These are phyloP conservation scores for Hypercompe scribonia DNA, from an alignment of 2,888 invertebrate genomes.

Conservation along the genomic window DNA sequence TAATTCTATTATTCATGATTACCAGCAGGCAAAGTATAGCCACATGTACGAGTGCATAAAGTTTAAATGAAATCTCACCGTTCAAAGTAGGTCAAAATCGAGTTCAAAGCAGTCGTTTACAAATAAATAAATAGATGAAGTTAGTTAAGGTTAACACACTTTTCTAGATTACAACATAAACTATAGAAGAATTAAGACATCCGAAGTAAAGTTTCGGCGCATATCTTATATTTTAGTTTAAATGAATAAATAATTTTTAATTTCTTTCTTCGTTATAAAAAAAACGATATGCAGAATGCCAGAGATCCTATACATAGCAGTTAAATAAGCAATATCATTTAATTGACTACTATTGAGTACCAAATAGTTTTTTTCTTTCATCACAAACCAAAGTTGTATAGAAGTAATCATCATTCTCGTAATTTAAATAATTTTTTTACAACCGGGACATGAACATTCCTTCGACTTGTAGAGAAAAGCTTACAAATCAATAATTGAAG, in stretches of 20 bases:
- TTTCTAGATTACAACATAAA: too few species aligned
- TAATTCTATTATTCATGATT: too few species aligned
- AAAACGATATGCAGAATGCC: background rate
- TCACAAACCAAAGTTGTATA: conserved; percentile 10
- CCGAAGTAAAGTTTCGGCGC: background rate
- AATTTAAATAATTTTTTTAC: conserved; percentile 21
- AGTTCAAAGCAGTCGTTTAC: too few species aligned
- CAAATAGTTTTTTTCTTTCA: conserved; percentile 15
- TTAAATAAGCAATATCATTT: background rate
- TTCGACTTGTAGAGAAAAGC: conserved; percentile 15
- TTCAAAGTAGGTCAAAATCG: too few species aligned
- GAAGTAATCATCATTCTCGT: conserved; percentile 8
- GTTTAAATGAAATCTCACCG: too few species aligned
- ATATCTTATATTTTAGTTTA: background rate
- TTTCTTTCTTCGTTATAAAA: background rate
- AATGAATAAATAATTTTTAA: background rate
- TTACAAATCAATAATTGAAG: conserved; percentile 18
- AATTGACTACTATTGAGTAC: background rate
- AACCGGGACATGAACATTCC: conserved; percentile 20
- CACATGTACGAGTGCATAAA: too few species aligned
- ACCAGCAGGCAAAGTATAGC: too few species aligned
- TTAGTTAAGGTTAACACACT: too few species aligned
- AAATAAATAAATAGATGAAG: too few species aligned
- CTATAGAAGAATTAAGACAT: background rate
- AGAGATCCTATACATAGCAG: background rate